A percentile compares a stretch with the other conserved stretches of the same genome.
Conservation (phyloP, 2,113 vertebrate species). For the Phocoena phocoena region DNA sequence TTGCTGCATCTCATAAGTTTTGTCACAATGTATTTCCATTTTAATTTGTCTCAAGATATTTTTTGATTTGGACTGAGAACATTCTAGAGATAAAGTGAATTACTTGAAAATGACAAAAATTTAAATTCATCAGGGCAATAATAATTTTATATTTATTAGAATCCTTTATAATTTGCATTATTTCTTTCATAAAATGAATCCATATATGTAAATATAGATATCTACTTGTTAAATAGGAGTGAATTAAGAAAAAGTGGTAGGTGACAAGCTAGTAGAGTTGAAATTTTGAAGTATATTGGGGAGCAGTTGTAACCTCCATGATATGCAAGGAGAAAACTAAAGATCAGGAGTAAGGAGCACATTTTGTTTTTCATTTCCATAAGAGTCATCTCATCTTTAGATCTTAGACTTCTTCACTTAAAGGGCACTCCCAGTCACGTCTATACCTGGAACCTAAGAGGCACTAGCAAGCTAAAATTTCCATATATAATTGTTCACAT, state of each 20-base stretch:
- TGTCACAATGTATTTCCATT: too few relatives aligned
- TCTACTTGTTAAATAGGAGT: not conserved
- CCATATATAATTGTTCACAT: too few relatives aligned
- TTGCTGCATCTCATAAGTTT: too few relatives aligned
- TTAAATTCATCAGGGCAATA: not conserved
- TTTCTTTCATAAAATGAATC: not conserved
- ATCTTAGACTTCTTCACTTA: not conserved
- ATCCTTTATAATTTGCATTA: not conserved
- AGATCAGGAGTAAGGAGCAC: not conserved
- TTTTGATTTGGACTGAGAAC: too few relatives aligned
- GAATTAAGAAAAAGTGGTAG: not conserved
- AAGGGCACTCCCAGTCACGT: not conserved
- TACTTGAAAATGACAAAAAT: too few relatives aligned
- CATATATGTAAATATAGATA: not conserved
- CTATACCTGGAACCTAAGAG: not conserved
- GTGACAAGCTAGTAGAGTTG: not conserved
- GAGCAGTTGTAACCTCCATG: not conserved
- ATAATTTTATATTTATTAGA: not conserved
- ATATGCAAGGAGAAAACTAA: not conserved
- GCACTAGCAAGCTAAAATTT: not conserved
- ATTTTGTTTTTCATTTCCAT: not conserved
- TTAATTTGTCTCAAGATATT: too few relatives aligned
- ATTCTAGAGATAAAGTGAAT: too few relatives aligned
- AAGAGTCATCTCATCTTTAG: not conserved
- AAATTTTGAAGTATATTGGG: not conserved